A percentile compares a stretch with the other conserved stretches of the same genome.
phyloP scores from a whole-genome alignment of 2,113 vertebrate genomes.

The Nanorana parkeri region DNA sequence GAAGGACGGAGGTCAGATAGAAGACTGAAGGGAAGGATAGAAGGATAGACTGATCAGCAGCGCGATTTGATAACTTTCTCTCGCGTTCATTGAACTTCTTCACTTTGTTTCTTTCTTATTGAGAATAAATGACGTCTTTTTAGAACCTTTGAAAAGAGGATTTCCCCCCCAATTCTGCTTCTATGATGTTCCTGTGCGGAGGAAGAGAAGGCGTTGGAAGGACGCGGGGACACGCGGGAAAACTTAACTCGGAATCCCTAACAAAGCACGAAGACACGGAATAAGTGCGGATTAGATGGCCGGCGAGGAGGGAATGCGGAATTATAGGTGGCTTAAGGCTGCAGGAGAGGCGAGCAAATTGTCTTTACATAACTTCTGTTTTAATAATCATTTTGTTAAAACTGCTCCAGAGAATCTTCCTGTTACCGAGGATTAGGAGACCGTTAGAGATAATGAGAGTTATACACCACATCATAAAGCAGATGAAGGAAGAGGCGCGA shows the following conservation, averaged over 20 bases:
- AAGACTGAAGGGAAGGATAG: too few species aligned
- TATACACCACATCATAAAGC: conserved; percentile 37
- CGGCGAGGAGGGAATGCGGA: conserved; percentile 40
- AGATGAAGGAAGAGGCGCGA: conserved; percentile 35
- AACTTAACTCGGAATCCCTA: conserved; percentile 4
- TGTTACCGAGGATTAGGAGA: conserved; percentile 40
- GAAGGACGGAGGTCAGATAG: too few species aligned
- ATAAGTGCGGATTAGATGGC: conserved; percentile 11
- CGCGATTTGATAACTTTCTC: too few species aligned
- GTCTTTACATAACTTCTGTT: conserved; percentile 41
- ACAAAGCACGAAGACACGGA: conserved; percentile 11
- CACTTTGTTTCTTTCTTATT: too few species aligned
- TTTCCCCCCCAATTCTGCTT: neutral
- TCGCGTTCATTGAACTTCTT: too few species aligned
- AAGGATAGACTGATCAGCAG: too few species aligned
- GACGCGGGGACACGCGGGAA: conserved; percentile 20
- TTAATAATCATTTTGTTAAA: conserved; percentile 52
- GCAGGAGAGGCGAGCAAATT: conserved; percentile 26
- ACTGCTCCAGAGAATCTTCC: conserved; percentile 40
- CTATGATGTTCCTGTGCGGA: neutral
- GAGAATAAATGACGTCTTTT: neutral
- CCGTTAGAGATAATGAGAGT: conserved; percentile 33
- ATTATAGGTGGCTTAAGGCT: conserved; percentile 37
- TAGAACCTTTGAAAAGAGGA: neutral
- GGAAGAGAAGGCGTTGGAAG: conserved; percentile 16